Base-by-base conservation (phyloP, 2,888 invertebrate species). In the Agrotis ipsilon region DNA sequence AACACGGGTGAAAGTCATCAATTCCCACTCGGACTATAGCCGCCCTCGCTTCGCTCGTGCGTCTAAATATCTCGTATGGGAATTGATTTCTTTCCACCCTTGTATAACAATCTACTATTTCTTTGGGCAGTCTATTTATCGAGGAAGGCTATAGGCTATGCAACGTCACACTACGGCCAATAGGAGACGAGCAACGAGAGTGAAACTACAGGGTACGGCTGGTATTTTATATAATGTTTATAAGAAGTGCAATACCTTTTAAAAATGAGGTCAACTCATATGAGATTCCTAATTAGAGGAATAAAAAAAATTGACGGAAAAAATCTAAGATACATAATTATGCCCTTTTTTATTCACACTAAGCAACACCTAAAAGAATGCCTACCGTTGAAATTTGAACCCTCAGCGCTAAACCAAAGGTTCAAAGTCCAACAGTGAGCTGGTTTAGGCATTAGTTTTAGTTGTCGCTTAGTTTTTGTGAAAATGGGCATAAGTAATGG, bases 401-500 rank as follows among this genome's bases (percentile, higher is more conserved):
- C 14, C 18, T 54, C 4, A 9, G 24, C 3, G 4, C 18, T 27
- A 0, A 18, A 18, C 3, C 4, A 13, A 52, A 16, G 16, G 21
- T 27, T 27, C 4, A n/a, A 54, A 54, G 11, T 54, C 0, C 27
- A 18, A 27, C 7, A 16, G 45, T 0, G n/a, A 2, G 27, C 0
- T 11, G 18, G 27, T 54, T 54, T 54, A 18, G 54, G 27, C 54
- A 18, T n/a, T 18, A 27, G 7, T 54, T 54, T 27, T n/a, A 27
- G 18, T 11, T 9, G 52, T 9, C 18, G 11, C 11, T 11, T 11
- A 4, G 14, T 27, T 9, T 54, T 27, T 11, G n/a, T 27, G 27
- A 54, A 54, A 54, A 54, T 27, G 54, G 11, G 18, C 11, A 27
- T 51, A 59, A 55, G 54, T 62, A 49, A 69, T 69, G 76, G 49